Conservation (phyloP, 1,140 invertebrate species). For the Steinernema feltiae region DNA sequence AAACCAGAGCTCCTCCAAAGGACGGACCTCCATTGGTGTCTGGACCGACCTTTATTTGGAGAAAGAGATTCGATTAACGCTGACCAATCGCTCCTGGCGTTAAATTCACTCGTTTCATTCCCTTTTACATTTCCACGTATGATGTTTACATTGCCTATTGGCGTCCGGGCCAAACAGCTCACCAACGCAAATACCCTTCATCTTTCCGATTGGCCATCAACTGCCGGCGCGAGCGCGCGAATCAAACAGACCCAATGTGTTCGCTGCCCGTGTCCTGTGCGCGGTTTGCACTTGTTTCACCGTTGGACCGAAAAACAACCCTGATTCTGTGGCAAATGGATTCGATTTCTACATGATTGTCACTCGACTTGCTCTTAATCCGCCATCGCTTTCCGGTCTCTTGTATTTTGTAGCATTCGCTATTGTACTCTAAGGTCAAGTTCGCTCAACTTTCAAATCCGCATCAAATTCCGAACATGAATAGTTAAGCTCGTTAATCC, state of each 20-base stretch:
- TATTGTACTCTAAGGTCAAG: neutral
- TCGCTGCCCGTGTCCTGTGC: neutral
- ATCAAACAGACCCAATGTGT: neutral
- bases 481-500: too few species aligned
- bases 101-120: neutral
- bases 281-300: slow-evolving; percentile 1
- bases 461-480: too few species aligned
- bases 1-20: too few species aligned
- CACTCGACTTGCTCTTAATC: neutral
- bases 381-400: too few species aligned
- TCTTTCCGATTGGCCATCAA: neutral
- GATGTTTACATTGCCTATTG: neutral
- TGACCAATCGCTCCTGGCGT: neutral
- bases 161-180: neutral
- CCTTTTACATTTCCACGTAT: slow-evolving; percentile 7
- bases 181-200: neutral
- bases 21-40: too few species aligned
- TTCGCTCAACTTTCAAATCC: too few species aligned
- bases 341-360: neutral
- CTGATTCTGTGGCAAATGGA: neutral
- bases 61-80: neutral
- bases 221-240: neutral
- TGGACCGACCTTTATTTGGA: too few species aligned
- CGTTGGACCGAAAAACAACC: neutral
- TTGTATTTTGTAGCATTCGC: neutral